phyloP scores from a whole-genome alignment of 2,113 vertebrate species.

The Xyliphius kryptos region DNA sequence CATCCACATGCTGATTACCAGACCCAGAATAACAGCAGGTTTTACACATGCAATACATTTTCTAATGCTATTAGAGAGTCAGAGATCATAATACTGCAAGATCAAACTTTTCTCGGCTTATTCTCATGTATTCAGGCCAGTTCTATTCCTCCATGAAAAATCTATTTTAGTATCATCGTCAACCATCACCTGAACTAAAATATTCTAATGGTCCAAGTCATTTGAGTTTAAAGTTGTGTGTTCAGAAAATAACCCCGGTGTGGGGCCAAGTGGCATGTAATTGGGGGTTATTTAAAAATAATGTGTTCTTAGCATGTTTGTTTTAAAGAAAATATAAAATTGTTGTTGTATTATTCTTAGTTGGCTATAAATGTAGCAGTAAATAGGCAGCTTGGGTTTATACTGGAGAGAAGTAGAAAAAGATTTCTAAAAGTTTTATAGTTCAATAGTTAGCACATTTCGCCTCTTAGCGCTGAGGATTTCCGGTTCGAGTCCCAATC shows the following conservation, averaged over 20 bases:
- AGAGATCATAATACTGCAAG: not conserved
- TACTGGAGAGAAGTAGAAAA: too few relatives aligned
- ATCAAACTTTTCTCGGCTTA: slow-evolving; percentile 5
- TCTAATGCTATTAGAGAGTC: slow-evolving; percentile 5
- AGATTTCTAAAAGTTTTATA: too few relatives aligned
- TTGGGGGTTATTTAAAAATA: not conserved
- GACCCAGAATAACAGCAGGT: not conserved
- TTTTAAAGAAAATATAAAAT: too few relatives aligned
- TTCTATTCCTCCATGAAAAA: not conserved
- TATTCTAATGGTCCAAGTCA: not conserved
- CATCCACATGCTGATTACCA: not conserved
- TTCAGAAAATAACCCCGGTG: not conserved
- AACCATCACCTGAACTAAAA: slow-evolving; percentile 11
- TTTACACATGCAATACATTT: not conserved
- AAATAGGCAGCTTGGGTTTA: too few relatives aligned
- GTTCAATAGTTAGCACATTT: too few relatives aligned
- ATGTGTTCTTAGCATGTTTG: not conserved
- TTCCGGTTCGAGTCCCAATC: too few relatives aligned
- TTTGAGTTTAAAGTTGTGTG: not conserved
- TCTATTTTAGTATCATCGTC: slow-evolving; percentile 12
- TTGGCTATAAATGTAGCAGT: too few relatives aligned
- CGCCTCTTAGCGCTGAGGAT: too few relatives aligned
- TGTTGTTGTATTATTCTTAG: too few relatives aligned
- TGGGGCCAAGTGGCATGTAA: not conserved
- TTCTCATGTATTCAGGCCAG: slow-evolving; percentile 24